phyloP scores from a whole-genome alignment of 2,113 vertebrate species.

The Carassius auratus region DNA sequence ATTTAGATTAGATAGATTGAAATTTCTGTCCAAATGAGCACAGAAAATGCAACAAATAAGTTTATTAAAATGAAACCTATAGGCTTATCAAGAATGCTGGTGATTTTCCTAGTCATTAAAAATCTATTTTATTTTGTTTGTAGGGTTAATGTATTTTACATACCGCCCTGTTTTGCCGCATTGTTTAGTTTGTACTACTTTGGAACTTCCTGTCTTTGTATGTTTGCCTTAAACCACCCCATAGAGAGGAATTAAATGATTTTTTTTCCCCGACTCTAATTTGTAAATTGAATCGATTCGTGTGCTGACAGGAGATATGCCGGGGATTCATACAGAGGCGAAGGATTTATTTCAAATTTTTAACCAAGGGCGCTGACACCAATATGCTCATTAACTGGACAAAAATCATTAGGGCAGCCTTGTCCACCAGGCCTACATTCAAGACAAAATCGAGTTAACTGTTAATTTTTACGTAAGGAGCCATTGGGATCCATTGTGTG shows the following conservation, averaged over 20 bases:
- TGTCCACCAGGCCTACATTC: conserved; percentile 59
- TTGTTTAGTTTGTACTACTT: conserved; percentile 50
- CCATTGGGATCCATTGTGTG: conserved; percentile 39
- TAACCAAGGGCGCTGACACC: conserved; percentile 51
- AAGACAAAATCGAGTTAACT: conserved; percentile 80
- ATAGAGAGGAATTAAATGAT: conserved; percentile 60
- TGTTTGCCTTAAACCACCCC: conserved; percentile 72
- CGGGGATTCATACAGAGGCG: conserved; percentile 69
- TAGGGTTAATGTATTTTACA: background rate
- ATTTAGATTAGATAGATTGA: background rate
- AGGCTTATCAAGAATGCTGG: background rate
- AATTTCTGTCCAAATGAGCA: background rate
- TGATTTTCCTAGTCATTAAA: background rate
- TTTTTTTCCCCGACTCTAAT: conserved; percentile 66
- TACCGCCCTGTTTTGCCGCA: background rate
- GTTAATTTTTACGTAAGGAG: conserved; percentile 81
- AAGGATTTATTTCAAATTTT: conserved; percentile 54
- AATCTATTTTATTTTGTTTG: background rate
- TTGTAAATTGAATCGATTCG: conserved; percentile 78
- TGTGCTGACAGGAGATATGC: conserved; percentile 54
- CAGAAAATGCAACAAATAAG: background rate
- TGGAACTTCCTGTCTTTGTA: conserved; percentile 64
- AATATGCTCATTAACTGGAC: conserved; percentile 62
- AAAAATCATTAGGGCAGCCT: conserved; percentile 74
- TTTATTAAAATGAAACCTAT: background rate